These are phyloP conservation scores for Neotoxoptera formosana DNA, from an alignment of 1,140 invertebrate genomes.

Conservation along the genomic window DNA sequence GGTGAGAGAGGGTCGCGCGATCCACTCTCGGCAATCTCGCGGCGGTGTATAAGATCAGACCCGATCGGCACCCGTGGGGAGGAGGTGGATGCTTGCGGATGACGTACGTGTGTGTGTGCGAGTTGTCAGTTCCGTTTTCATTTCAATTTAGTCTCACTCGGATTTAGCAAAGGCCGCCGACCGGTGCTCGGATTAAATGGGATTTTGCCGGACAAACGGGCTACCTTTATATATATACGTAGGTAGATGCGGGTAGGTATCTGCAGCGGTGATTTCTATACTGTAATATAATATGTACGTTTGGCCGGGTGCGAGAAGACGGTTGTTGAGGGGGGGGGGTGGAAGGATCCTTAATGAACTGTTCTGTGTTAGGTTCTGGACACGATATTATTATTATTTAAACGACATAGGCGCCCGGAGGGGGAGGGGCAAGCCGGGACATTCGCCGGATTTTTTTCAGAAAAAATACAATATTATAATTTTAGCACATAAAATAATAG, in stretches of 20 bases:
- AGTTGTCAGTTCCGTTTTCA: neutral
- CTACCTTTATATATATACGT: too few relatives aligned
- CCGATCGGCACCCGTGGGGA: neutral
- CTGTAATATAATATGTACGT: neutral
- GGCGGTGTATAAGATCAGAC: neutral
- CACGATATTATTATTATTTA: neutral
- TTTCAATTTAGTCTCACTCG: neutral
- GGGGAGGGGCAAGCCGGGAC: too few relatives aligned
- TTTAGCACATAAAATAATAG: too few relatives aligned
- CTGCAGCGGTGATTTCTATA: neutral
- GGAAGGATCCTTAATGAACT: neutral
- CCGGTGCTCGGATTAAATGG: neutral
- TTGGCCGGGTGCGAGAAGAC: neutral
- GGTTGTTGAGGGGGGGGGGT: too few relatives aligned
- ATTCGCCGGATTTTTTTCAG: too few relatives aligned
- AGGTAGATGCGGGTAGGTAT: too few relatives aligned
- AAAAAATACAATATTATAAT: too few relatives aligned
- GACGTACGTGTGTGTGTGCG: neutral
- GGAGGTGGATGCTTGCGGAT: neutral
- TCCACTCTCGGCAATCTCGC: neutral
- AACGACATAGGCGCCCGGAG: too few relatives aligned
- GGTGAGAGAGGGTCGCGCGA: too few relatives aligned
- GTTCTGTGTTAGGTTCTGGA: neutral
- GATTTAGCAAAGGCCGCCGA: conserved; percentile 11
- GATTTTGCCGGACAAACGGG: neutral